A percentile compares a stretch with the other conserved stretches of the same genome.
Evolutionary conservation across 2,797 vertebrate genomes (phyloP).

Genomic region (Coracias cyanogaster): DNA sequence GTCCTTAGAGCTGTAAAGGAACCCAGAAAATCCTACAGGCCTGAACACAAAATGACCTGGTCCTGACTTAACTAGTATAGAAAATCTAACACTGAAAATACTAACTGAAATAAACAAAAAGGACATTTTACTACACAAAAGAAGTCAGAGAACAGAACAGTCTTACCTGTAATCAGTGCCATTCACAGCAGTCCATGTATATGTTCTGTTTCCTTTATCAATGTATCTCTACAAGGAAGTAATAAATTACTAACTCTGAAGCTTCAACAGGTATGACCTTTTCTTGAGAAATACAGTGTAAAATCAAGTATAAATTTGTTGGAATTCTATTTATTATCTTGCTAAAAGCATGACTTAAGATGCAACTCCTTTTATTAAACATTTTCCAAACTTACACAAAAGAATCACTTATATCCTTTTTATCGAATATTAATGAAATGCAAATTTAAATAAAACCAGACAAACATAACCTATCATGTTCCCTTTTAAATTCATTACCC

Average conservation of each 20-base stretch:
- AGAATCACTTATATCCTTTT: neutral
- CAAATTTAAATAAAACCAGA: neutral
- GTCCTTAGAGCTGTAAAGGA: neutral
- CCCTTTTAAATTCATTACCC: neutral
- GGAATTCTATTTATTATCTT: neutral
- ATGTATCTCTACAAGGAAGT: constrained; percentile 91
- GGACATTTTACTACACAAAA: neutral
- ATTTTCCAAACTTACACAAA: neutral
- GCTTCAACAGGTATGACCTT: neutral
- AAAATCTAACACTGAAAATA: neutral
- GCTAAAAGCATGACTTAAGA: neutral
- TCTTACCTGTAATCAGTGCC: constrained; percentile 97
- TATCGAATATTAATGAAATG: neutral
- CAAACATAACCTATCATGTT: neutral
- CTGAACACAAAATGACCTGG: neutral
- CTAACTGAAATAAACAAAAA: neutral
- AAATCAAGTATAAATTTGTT: neutral
- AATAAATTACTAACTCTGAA: neutral
- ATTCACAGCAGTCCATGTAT: constrained; percentile 96
- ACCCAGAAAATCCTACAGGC: neutral
- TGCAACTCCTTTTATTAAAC: neutral
- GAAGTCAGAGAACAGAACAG: neutral
- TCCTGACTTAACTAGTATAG: neutral
- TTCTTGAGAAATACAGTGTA: neutral
- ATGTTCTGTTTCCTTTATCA: constrained; percentile 93